Percentiles rank a stretch among this genome's conserved stretches.
These are phyloP conservation scores for Delphinus delphis DNA, from an alignment of 2,113 vertebrate species.

Conservation along the genomic window DNA sequence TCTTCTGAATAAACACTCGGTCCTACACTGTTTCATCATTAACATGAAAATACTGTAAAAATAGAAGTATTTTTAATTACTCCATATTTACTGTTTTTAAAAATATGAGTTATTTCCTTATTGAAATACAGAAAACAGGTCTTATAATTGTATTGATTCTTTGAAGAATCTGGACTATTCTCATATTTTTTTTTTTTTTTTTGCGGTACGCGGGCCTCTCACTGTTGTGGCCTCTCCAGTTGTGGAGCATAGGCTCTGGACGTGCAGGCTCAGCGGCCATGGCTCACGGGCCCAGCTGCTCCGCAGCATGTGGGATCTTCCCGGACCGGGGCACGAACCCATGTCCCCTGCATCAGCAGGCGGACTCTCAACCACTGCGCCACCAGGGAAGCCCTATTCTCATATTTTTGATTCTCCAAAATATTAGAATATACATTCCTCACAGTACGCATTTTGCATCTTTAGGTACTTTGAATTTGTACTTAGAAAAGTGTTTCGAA, in stretches of 20 bases:
- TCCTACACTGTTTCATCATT: not conserved
- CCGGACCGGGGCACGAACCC: too few species aligned
- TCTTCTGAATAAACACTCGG: not conserved
- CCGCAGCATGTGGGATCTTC: too few species aligned
- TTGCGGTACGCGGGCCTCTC: too few species aligned
- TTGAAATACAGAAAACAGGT: not conserved
- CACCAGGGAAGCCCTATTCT: too few species aligned
- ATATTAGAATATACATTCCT: not conserved
- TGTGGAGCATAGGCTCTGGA: too few species aligned
- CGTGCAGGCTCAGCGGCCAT: too few species aligned
- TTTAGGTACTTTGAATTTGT: not conserved
- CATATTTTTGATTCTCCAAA: not conserved
- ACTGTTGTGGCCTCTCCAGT: too few species aligned
- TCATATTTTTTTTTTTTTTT: not conserved
- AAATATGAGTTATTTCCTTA: not conserved
- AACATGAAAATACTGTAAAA: not conserved
- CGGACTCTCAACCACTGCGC: too few species aligned
- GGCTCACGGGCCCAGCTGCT: too few species aligned
- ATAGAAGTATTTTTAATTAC: not conserved
- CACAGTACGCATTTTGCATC: not conserved
- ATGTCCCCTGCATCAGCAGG: too few species aligned
- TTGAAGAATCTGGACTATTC: not conserved
- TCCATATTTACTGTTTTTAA: not conserved
- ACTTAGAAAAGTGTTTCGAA: constrained; percentile 7
- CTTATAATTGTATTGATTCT: not conserved